phyloP scores from a whole-genome alignment of 2,888 invertebrate genomes.

The Micropterix aruncella region DNA sequence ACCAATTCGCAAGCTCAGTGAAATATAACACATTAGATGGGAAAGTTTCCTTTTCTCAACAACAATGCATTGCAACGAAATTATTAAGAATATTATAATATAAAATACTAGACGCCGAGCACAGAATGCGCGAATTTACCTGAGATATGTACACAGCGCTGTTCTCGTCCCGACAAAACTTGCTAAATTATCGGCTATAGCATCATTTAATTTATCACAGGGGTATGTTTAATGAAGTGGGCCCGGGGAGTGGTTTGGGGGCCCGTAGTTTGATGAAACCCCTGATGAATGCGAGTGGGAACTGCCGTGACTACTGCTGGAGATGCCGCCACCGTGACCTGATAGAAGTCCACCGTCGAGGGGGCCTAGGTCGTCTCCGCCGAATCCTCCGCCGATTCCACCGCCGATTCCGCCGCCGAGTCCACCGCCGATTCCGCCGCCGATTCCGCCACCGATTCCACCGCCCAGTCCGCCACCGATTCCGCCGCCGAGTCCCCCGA shows the following conservation, averaged over 20 bases:
- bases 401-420: no score
- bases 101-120: no score
- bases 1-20: background rate
- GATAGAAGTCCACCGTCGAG: slow-evolving; percentile 19
- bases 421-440: slow-evolving; percentile 13
- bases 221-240: slow-evolving; percentile 32
- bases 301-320: slow-evolving; percentile 23
- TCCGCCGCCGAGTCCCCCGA: slow-evolving; percentile 18
- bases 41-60: no score
- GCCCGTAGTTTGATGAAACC: slow-evolving; percentile 36
- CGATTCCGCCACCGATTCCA: slow-evolving; percentile 18
- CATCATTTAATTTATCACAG: no score
- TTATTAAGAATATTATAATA: no score
- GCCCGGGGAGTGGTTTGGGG: slow-evolving; percentile 35
- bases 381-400: slow-evolving; percentile 16
- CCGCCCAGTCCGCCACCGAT: slow-evolving; percentile 15
- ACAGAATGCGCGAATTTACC: background rate
- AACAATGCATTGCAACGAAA: no score
- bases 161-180: no score
- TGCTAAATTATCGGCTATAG: no score
- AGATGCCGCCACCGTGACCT: slow-evolving; percentile 21
- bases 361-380: slow-evolving; percentile 15
- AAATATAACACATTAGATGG: no score
- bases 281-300: slow-evolving; percentile 22
- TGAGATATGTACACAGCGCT: no score